Evolutionary conservation across 2,797 vertebrate species (phyloP).

Genomic region (Psittacula derbiana): DNA sequence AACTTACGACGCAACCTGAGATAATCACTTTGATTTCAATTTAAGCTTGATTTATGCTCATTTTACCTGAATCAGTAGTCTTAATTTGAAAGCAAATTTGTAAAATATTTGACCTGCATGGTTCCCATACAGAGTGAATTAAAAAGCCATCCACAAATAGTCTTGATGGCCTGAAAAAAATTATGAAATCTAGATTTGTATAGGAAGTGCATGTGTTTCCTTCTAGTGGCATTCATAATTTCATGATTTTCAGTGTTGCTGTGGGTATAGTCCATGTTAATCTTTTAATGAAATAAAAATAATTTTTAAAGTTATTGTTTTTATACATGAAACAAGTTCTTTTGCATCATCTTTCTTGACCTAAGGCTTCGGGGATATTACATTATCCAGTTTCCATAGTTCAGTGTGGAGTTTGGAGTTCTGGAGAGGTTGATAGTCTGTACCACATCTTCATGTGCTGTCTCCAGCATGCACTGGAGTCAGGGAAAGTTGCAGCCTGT

Average conservation of each 20-base stretch:
- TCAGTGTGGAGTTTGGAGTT: neutral
- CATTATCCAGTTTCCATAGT: neutral
- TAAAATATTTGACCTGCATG: neutral
- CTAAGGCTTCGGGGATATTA: neutral
- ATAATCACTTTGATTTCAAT: neutral
- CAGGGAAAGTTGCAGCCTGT: neutral
- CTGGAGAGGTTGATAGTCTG: neutral
- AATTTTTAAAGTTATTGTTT: neutral
- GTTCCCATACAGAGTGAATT: neutral
- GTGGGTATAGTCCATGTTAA: neutral
- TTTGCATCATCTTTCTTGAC: neutral
- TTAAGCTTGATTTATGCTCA: neutral
- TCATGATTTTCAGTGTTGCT: neutral
- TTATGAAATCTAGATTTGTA: neutral
- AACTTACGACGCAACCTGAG: neutral
- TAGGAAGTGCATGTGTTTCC: neutral
- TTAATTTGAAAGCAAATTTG: neutral
- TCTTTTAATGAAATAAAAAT: neutral
- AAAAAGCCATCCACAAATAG: neutral
- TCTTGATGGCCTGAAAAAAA: neutral
- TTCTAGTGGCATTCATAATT: neutral
- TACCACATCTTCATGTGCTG: neutral
- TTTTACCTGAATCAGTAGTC: neutral
- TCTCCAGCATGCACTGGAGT: neutral
- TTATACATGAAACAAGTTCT: neutral